These are phyloP conservation scores for Microvelia longipes DNA, from an alignment of 1,140 invertebrate genomes.

Conservation along the genomic window DNA sequence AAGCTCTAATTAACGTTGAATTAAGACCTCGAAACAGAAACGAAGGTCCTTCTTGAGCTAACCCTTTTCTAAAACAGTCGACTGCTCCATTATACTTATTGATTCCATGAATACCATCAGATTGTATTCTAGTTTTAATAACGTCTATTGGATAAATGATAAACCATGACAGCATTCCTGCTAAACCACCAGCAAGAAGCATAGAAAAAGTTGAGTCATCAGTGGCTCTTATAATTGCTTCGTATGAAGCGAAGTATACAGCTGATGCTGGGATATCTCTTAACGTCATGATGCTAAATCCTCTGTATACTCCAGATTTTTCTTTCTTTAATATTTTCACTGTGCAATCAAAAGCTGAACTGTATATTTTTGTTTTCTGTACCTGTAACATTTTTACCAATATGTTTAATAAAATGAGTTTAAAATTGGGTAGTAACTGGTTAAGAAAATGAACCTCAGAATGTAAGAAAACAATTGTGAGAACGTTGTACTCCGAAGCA, in stretches of 20 bases:
- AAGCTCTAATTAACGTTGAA: constrained; percentile 66
- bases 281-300: constrained; percentile 52
- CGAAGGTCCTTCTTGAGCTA: constrained; percentile 45
- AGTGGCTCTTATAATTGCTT: constrained; percentile 39
- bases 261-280: constrained; percentile 60
- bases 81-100: constrained; percentile 44
- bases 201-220: constrained; percentile 37
- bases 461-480: too few relatives aligned
- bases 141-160: constrained; percentile 76
- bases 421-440: too few relatives aligned
- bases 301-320: constrained; percentile 56
- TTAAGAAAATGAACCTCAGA: too few relatives aligned
- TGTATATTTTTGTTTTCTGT: constrained; percentile 21
- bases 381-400: not conserved
- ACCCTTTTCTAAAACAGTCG: constrained; percentile 55
- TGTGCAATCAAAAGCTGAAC: constrained; percentile 46
- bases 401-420: constrained; percentile 22
- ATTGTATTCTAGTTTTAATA: constrained; percentile 74
- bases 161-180: constrained; percentile 70
- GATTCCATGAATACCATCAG: constrained; percentile 39
- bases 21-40: constrained; percentile 54
- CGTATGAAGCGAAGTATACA: constrained; percentile 55
- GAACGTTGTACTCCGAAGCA: too few relatives aligned
- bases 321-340: constrained; percentile 43
- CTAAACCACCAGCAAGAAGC: constrained; percentile 60